phyloP scores from a whole-genome alignment of 2,888 invertebrate genomes.

The Pyrocoelia pectoralis region DNA sequence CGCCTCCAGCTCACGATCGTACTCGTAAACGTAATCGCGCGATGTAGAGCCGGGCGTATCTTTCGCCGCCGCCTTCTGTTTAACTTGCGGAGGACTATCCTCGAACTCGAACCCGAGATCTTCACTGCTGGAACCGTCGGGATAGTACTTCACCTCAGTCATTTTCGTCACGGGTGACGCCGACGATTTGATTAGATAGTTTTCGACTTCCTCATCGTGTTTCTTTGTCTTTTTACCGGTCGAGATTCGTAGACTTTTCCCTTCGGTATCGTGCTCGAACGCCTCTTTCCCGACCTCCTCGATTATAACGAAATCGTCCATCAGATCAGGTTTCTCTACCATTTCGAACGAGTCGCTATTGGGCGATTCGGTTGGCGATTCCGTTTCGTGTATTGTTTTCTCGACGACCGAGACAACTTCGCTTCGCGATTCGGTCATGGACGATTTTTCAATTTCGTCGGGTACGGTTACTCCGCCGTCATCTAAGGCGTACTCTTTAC shows the following conservation, averaged over 20 bases:
- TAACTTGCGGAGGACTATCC: conserved; percentile 66
- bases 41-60: conserved; percentile 54
- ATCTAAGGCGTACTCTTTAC: conserved; percentile 69
- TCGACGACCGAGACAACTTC: conserved; percentile 70
- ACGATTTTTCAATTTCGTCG: conserved; percentile 62
- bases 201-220: conserved; percentile 77
- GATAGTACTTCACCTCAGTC: conserved; percentile 61
- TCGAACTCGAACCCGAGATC: conserved; percentile 74
- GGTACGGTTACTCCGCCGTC: conserved; percentile 65
- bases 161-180: conserved; percentile 63
- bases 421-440: conserved; percentile 57
- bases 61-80: conserved; percentile 51
- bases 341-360: conserved; percentile 88
- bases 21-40: conserved; percentile 58
- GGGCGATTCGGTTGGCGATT: conserved; percentile 70
- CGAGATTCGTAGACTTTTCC: conserved; percentile 78
- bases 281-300: conserved; percentile 90
- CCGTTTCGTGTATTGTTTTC: conserved; percentile 63
- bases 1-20: conserved; percentile 71
- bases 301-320: conserved; percentile 87
- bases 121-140: conserved; percentile 65
- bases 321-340: conserved; percentile 85
- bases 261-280: conserved; percentile 82
- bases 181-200: conserved; percentile 73
- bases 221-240: conserved; percentile 61